Evolutionary conservation across 2,797 vertebrate species (phyloP).

Genomic region (Pangasius djambal): DNA sequence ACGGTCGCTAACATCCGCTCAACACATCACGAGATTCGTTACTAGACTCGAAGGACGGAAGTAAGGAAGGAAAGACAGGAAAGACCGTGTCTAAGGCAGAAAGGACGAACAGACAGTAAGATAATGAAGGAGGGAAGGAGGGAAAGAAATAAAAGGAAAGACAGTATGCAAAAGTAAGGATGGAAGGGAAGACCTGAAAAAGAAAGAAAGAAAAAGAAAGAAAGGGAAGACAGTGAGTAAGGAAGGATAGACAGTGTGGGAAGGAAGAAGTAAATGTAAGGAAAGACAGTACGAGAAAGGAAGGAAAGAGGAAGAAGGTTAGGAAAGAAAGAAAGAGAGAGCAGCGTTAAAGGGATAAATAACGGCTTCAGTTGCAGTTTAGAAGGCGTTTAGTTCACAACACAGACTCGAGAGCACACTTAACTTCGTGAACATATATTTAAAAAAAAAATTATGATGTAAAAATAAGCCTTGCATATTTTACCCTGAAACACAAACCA

Average conservation of each 20-base stretch:
- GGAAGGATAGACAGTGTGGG: background rate
- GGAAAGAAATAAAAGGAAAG: background rate
- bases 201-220: too few species aligned
- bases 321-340: background rate
- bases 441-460: too few species aligned
- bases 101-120: background rate
- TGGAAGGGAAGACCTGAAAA: background rate
- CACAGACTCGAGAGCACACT: too few species aligned
- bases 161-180: background rate
- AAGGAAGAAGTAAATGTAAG: background rate
- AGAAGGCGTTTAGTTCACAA: too few species aligned
- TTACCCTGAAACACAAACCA: background rate
- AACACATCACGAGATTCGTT: background rate
- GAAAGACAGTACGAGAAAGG: background rate
- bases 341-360: background rate
- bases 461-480: too few species aligned
- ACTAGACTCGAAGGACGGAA: background rate
- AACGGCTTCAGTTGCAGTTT: background rate
- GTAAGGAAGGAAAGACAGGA: background rate
- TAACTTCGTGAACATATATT: too few species aligned
- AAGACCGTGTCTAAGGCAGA: too few species aligned
- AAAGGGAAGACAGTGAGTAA: too few species aligned
- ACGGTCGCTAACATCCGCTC: background rate
- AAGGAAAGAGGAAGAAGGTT: background rate
- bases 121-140: background rate